A percentile compares a stretch with the other conserved stretches of the same genome.
Conservation (phyloP, 2,113 vertebrate species). For the Rhynchomys soricoides region DNA sequence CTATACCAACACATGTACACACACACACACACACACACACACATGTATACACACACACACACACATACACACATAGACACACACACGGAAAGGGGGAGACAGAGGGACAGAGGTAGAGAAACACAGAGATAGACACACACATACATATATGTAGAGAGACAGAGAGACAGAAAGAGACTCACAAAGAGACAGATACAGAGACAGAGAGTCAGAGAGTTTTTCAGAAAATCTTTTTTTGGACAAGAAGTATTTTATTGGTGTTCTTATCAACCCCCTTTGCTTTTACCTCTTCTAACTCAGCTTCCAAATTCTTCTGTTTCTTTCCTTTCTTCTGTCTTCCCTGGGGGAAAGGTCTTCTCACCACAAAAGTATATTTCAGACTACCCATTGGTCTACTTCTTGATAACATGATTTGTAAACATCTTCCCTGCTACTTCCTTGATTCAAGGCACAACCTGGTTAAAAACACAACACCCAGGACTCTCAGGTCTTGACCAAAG, state of each 20-base stretch:
- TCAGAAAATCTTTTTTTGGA: background rate
- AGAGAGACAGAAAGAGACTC: background rate
- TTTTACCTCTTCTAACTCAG: background rate
- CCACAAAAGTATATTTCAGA: background rate
- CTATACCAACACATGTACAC: background rate
- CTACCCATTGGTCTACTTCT: background rate
- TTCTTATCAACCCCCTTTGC: background rate
- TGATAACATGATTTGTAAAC: background rate
- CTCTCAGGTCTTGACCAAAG: background rate
- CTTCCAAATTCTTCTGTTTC: background rate
- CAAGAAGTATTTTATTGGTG: background rate
- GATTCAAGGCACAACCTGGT: background rate
- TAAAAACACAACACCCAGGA: background rate
- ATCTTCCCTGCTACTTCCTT: background rate
- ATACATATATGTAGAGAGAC: background rate
- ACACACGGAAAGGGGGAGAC: background rate
- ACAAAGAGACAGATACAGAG: background rate
- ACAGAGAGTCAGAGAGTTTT: no score
- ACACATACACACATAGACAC: background rate
- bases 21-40: background rate
- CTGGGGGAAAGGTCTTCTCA: background rate
- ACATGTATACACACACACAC: background rate
- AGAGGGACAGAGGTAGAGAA: background rate
- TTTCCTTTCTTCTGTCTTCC: background rate
- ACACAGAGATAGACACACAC: background rate